Evolutionary conservation across 2,113 vertebrate genomes (phyloP).

Genomic region (Dicerorhinus sumatrensis): DNA sequence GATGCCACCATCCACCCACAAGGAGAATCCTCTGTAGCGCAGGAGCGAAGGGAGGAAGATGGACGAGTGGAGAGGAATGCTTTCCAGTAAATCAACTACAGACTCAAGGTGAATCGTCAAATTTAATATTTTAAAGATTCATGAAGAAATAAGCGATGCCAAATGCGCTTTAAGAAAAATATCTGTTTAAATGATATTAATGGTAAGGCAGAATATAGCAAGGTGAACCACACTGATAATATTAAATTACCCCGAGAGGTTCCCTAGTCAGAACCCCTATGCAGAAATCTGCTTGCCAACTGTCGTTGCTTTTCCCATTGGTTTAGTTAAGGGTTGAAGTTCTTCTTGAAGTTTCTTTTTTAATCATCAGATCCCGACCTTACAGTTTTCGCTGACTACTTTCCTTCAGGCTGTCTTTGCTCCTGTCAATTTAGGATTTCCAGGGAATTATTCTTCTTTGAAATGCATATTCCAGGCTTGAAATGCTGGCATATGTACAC

Average conservation of each 20-base stretch:
- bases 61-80: neutral
- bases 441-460: slow-evolving; percentile 96
- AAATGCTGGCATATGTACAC: slow-evolving; percentile 96
- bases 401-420: slow-evolving; percentile 93
- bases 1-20: slow-evolving; percentile 40
- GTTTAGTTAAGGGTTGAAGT: slow-evolving; percentile 93
- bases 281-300: slow-evolving; percentile 91
- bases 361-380: slow-evolving; percentile 95
- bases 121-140: slow-evolving; percentile 85
- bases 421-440: slow-evolving; percentile 97
- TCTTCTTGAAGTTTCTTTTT: slow-evolving; percentile 94
- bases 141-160: slow-evolving; percentile 87
- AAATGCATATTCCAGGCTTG: slow-evolving; percentile 97
- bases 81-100: slow-evolving; percentile 82
- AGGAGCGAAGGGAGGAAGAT: neutral
- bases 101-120: slow-evolving; percentile 83
- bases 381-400: slow-evolving; percentile 92
- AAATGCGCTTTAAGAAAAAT: slow-evolving; percentile 87
- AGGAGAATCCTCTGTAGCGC: slow-evolving; percentile 72
- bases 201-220: slow-evolving; percentile 86
- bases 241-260: slow-evolving; percentile 92
- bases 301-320: slow-evolving; percentile 92
- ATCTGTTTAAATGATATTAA: slow-evolving; percentile 89
- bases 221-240: slow-evolving; percentile 91
- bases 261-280: slow-evolving; percentile 88